These are phyloP conservation scores for Malthinus flaveolus DNA, from an alignment of 2,888 invertebrate species.

Conservation along the genomic window DNA sequence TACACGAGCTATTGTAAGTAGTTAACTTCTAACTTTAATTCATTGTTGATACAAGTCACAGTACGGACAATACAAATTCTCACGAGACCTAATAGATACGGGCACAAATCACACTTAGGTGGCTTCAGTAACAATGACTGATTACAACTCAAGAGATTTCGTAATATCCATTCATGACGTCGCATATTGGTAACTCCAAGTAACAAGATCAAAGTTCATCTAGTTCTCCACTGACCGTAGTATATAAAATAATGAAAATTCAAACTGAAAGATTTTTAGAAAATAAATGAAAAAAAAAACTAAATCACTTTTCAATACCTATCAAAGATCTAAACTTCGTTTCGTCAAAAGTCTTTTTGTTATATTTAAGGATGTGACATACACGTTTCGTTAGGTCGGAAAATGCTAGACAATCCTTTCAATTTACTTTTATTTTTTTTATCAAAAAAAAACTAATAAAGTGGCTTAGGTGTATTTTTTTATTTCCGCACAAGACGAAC, in stretches of 20 bases:
- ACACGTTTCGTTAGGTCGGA: constrained; percentile 22
- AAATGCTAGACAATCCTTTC: constrained; percentile 20
- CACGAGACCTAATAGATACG: constrained; percentile 25
- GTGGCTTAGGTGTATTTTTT: not conserved
- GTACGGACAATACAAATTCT: constrained; percentile 12
- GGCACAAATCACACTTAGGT: constrained; percentile 49
- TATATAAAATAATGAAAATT: constrained; percentile 8
- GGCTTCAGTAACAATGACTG: constrained; percentile 39
- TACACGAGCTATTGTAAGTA: no score
- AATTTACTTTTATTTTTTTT: constrained; percentile 22
- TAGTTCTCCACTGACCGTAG: constrained; percentile 1
- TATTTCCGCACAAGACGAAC: not conserved
- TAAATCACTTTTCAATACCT: constrained; percentile 31
- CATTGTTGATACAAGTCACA: constrained; percentile 2
- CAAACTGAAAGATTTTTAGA: constrained; percentile 1
- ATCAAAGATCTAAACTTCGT: constrained; percentile 31
- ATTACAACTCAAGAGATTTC: constrained; percentile 32
- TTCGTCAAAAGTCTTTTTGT: constrained; percentile 21
- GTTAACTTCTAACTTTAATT: constrained; percentile 6
- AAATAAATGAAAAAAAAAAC: not conserved
- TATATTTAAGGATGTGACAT: constrained; percentile 10
- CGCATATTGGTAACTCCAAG: constrained; percentile 9
- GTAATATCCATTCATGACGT: constrained; percentile 26
- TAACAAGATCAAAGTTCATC: constrained; percentile 20
- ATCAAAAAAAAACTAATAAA: no score